phyloP scores from a whole-genome alignment of 2,888 invertebrate genomes.

The Dichetophora obliterata region DNA sequence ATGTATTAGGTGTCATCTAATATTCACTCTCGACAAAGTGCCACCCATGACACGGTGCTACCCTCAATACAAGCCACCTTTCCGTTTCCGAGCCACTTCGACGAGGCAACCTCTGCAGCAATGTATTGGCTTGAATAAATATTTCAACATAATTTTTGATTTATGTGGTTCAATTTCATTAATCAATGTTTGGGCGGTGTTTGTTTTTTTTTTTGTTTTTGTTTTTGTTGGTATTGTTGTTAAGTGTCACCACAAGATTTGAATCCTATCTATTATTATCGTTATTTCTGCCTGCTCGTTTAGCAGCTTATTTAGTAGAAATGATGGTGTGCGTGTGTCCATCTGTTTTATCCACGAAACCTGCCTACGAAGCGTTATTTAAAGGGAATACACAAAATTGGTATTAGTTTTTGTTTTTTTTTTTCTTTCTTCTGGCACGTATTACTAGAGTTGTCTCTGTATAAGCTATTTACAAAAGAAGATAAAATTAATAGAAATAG shows the following conservation, averaged over 20 bases:
- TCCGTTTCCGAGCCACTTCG: no score
- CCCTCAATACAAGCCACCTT: no score
- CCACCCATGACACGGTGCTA: neutral
- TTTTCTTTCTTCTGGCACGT: no score
- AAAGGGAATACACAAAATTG: no score
- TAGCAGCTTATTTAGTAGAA: neutral
- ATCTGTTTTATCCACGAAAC: neutral
- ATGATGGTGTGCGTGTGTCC: neutral
- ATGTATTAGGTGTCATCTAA: neutral
- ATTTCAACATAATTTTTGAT: constrained; percentile 38
- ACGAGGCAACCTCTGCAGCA: no score
- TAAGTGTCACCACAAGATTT: no score
- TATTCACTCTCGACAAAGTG: no score
- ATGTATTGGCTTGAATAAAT: neutral
- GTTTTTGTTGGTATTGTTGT: constrained; percentile 1
- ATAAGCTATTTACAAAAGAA: no score
- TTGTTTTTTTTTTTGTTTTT: neutral
- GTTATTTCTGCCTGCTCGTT: neutral
- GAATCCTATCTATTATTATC: neutral
- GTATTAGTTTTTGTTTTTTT: no score
- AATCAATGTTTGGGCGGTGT: constrained; percentile 33
- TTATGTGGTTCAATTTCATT: constrained; percentile 41
- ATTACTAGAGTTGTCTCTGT: no score
- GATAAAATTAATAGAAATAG: no score
- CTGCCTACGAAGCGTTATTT: no score